These are phyloP conservation scores for Drosophila monieri DNA, from an alignment of 2,888 invertebrate genomes.

Conservation along the genomic window DNA sequence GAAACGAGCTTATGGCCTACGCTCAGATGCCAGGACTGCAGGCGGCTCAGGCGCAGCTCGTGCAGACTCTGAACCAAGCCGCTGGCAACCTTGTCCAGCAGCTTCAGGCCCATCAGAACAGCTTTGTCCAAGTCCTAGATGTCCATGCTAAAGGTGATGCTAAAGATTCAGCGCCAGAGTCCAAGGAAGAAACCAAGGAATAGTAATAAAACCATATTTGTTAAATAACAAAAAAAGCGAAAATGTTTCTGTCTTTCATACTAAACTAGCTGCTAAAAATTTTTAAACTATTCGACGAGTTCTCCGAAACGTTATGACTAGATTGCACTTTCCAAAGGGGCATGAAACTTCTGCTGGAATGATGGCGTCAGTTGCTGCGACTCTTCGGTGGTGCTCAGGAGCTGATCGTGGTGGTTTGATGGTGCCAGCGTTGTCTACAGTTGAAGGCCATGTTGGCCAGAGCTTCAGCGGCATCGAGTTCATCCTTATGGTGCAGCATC, in stretches of 20 bases:
- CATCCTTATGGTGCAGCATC: conserved; percentile 87
- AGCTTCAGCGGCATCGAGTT: conserved; percentile 91
- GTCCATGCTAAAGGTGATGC: conserved; percentile 84
- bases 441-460: conserved; percentile 88
- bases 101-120: conserved; percentile 88
- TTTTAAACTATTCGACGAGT: conserved; percentile 33
- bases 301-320: conserved; percentile 40
- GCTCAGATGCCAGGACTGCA: conserved; percentile 88
- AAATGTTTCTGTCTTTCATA: conserved; percentile 66
- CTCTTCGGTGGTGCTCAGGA: conserved; percentile 55
- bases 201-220: conserved; percentile 30
- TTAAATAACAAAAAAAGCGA: conserved; percentile 52
- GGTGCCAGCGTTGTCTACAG: conserved; percentile 81
- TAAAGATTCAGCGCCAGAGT: conserved; percentile 5
- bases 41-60: conserved; percentile 88
- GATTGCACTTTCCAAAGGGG: conserved; percentile 74
- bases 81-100: conserved; percentile 88
- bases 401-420: conserved; percentile 73
- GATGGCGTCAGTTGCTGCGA: conserved; percentile 67
- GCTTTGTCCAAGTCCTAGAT: conserved; percentile 88
- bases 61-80: conserved; percentile 88
- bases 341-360: conserved; percentile 77
- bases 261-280: conserved; percentile 51
- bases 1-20: conserved; percentile 88
- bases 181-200: conserved; percentile 27